Evolutionary conservation across 92 coral and sea anemone species (phyloP).

Genomic region (Ricordea florida): DNA sequence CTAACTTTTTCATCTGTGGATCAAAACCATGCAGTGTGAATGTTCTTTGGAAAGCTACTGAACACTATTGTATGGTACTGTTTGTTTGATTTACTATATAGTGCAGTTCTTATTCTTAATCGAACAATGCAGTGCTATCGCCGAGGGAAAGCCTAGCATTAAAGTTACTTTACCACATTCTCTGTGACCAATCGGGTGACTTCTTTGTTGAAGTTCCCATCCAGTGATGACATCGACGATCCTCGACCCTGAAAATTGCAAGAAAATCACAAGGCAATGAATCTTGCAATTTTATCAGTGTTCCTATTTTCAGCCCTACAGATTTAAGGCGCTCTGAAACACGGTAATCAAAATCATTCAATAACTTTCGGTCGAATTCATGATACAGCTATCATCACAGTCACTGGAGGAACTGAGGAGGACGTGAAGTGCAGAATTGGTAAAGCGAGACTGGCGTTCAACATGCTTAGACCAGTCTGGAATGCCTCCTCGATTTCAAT

Average conservation of each 20-base stretch:
- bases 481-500: not conserved
- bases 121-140: not conserved
- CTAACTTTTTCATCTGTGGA: no score
- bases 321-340: not conserved
- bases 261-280: not conserved
- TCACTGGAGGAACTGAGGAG: not conserved
- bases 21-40: no score
- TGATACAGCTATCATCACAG: no score
- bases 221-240: slow-evolving; percentile 57
- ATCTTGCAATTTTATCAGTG: not conserved
- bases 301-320: not conserved
- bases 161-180: slow-evolving; percentile 82
- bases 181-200: slow-evolving; percentile 91
- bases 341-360: not conserved
- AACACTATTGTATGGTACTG: no score
- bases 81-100: no score
- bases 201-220: slow-evolving; percentile 79
- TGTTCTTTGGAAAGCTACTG: no score
- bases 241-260: slow-evolving; percentile 35
- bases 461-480: not conserved
- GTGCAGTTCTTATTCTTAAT: no score
- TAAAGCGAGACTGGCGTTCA: not conserved
- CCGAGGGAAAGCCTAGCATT: not conserved
- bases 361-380: no score
- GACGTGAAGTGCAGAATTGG: not conserved